These are phyloP conservation scores for Vimba vimba DNA, from an alignment of 2,113 vertebrate genomes.

Conservation along the genomic window DNA sequence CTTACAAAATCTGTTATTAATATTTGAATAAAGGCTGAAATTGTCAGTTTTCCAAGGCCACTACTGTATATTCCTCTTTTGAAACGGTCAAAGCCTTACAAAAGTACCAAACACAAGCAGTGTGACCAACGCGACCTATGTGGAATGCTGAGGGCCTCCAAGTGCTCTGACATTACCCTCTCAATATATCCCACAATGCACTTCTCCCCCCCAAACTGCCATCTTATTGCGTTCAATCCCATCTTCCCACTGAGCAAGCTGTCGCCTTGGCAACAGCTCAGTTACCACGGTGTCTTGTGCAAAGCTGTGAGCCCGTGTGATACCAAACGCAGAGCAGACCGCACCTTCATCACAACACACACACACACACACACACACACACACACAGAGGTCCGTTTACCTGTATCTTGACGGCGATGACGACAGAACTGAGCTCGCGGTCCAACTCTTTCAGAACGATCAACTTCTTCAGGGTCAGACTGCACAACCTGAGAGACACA, in stretches of 20 bases:
- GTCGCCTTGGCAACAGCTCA: constrained; percentile 59
- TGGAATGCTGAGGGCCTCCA: constrained; percentile 47
- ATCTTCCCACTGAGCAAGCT: constrained; percentile 51
- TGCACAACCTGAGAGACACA: constrained; percentile 63
- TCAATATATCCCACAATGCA: constrained; percentile 47
- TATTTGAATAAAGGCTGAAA: too few species aligned
- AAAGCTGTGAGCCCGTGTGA: neutral
- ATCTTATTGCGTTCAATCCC: constrained; percentile 34
- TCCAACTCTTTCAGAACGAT: constrained; percentile 73
- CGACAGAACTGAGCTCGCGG: constrained; percentile 71
- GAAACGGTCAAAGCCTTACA: neutral
- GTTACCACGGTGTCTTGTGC: constrained; percentile 37
- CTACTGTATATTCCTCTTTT: neutral
- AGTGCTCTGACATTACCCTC: constrained; percentile 43
- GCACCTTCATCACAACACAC: neutral
- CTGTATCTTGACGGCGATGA: constrained; percentile 77
- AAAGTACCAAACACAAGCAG: neutral
- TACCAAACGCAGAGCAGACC: neutral
- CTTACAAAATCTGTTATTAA: too few species aligned
- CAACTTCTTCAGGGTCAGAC: constrained; percentile 73
- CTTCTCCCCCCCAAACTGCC: constrained; percentile 27
- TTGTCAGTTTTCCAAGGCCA: too few species aligned
- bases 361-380: neutral
- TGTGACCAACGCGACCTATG: constrained; percentile 12
- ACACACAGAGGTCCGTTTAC: constrained; percentile 43